Evolutionary conservation across 2,888 invertebrate species (phyloP).

Genomic region (Uropetala carovei): DNA sequence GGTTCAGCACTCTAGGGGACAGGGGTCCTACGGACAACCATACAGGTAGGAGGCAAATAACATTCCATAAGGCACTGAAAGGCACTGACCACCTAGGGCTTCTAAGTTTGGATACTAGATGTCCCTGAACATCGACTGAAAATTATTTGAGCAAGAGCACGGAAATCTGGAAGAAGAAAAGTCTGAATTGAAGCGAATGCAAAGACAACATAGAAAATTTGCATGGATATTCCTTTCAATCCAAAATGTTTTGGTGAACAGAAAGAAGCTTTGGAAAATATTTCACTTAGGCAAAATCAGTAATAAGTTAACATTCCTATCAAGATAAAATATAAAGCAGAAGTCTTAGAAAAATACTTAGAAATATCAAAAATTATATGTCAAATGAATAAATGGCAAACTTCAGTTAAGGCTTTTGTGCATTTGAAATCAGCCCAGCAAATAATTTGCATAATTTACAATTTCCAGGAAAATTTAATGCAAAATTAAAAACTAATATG

Average conservation of each 20-base stretch:
- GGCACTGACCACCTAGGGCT: conserved; percentile 69
- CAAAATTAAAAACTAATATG: conserved; percentile 52
- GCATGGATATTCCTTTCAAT: conserved; percentile 56
- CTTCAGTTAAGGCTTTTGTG: conserved; percentile 55
- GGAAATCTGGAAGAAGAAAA: conserved; percentile 85
- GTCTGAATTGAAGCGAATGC: conserved; percentile 69
- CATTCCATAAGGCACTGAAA: conserved; percentile 70
- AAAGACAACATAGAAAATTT: conserved; percentile 57
- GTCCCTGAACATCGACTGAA: conserved; percentile 80
- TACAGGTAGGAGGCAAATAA: conserved; percentile 68
- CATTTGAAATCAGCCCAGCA: conserved; percentile 57
- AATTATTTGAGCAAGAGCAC: conserved; percentile 85
- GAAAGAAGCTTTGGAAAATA: conserved; percentile 60
- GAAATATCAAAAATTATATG: not conserved
- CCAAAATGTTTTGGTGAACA: conserved; percentile 29
- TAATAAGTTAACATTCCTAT: conserved; percentile 56
- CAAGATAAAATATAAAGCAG: conserved; percentile 57
- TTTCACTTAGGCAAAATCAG: conserved; percentile 57
- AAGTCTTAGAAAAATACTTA: conserved; percentile 50
- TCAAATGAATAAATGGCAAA: conserved; percentile 55
- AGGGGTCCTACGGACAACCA: conserved; percentile 60
- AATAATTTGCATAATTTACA: conserved; percentile 31
- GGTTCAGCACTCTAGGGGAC: conserved; percentile 61
- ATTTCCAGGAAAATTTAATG: not conserved
- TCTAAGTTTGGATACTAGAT: conserved; percentile 75